A percentile compares a stretch with the other conserved stretches of the same genome.
Evolutionary conservation across 2,113 vertebrate genomes (phyloP).

Genomic region (Python bivittatus): DNA sequence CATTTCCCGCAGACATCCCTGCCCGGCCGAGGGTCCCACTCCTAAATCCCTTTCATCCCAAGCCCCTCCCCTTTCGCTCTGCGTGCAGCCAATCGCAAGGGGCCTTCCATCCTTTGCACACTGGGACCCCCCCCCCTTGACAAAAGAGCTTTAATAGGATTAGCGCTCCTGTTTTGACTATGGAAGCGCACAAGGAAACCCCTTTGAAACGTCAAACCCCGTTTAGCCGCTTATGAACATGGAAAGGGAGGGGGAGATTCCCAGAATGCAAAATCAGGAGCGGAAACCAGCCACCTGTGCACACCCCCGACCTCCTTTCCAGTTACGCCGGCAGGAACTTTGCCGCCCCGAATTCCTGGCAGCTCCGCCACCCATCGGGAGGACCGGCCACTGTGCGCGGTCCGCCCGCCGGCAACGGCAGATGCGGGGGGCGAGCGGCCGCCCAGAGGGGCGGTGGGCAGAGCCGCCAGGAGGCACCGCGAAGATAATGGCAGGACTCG

Average conservation of each 20-base stretch:
- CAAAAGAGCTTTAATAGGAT: conserved; percentile 82
- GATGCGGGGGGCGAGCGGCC: too few relatives aligned
- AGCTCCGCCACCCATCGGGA: neutral
- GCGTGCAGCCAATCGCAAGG: conserved; percentile 70
- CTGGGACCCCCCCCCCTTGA: conserved; percentile 43
- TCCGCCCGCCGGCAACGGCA: too few relatives aligned
- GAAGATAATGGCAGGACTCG: too few relatives aligned
- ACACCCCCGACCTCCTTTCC: conserved; percentile 7
- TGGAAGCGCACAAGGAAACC: conserved; percentile 75
- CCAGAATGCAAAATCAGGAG: conserved; percentile 9
- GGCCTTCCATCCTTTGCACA: conserved; percentile 57
- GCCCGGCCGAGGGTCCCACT: conserved; percentile 72
- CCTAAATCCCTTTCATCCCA: conserved; percentile 67
- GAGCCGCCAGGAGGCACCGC: too few relatives aligned
- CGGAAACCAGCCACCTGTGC: conserved; percentile 6
- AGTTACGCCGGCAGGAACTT: conserved; percentile 9
- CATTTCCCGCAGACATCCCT: conserved; percentile 79
- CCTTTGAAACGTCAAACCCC: conserved; percentile 74
- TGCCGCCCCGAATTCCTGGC: neutral
- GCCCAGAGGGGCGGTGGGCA: neutral
- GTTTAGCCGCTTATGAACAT: conserved; percentile 50
- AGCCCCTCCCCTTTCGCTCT: conserved; percentile 67
- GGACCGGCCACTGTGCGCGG: too few relatives aligned
- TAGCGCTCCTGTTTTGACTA: conserved; percentile 80
- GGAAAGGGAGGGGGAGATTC: neutral